Conservation (phyloP, 2,888 invertebrate genomes). For the Caenorhabditis japonica region DNA sequence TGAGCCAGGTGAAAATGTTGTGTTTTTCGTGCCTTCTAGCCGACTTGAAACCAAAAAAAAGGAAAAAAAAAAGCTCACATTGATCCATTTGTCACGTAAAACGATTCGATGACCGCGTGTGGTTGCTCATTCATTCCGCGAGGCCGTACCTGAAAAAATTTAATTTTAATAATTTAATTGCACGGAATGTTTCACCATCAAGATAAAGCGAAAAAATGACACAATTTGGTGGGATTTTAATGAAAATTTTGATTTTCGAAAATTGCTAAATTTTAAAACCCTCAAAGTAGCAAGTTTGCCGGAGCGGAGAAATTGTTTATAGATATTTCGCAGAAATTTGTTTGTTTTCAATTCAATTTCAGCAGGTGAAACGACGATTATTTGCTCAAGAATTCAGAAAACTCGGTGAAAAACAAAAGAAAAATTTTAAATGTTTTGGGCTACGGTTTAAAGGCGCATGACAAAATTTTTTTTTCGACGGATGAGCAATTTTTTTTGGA, state of each 20-base stretch:
- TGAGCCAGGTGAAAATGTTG: too few relatives aligned
- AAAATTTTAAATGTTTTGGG: neutral
- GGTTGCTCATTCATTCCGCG: constrained; percentile 49
- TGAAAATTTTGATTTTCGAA: neutral
- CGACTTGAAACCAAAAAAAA: too few relatives aligned
- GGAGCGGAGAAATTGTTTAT: neutral
- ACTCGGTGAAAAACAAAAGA: neutral
- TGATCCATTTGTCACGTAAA: constrained; percentile 26
- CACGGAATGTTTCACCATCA: too few relatives aligned
- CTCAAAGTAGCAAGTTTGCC: neutral
- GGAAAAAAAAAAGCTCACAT: constrained; percentile 21
- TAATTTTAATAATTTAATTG: too few relatives aligned
- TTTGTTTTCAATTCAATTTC: too few relatives aligned
- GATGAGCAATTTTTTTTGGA: neutral
- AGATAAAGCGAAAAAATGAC: too few relatives aligned
- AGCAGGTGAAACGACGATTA: too few relatives aligned
- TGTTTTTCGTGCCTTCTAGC: too few relatives aligned
- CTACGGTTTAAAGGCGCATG: constrained; percentile 28
- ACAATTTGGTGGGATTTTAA: constrained; percentile 8
- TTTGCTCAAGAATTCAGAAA: too few relatives aligned
- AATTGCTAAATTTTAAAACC: neutral
- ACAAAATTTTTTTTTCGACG: neutral
- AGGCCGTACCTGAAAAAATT: constrained; percentile 7
- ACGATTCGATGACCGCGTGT: constrained; percentile 34
- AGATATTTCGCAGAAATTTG: neutral